Percentiles rank a stretch among this genome's conserved stretches.
These are phyloP conservation scores for Eristalis pertinax DNA, from an alignment of 2,888 invertebrate genomes.

Conservation along the genomic window DNA sequence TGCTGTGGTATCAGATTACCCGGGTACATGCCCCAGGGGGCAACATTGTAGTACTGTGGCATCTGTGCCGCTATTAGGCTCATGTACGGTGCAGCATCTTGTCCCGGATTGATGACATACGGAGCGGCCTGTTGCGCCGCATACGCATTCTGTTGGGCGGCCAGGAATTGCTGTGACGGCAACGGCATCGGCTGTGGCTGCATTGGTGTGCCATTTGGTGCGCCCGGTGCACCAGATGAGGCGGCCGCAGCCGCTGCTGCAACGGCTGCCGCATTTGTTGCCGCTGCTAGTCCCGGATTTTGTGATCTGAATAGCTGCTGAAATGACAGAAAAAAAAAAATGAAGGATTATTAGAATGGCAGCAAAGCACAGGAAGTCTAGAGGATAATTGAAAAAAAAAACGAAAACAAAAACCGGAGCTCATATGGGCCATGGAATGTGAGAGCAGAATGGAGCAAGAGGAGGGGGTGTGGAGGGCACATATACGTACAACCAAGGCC, in stretches of 20 bases:
- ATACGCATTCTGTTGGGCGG: conserved; percentile 86
- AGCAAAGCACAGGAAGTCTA: background rate
- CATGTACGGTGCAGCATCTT: conserved; percentile 90
- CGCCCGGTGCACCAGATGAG: conserved; percentile 82
- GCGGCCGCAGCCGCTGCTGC: conserved; percentile 80
- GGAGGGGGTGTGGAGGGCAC: background rate
- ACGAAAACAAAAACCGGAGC: background rate
- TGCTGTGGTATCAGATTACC: conserved; percentile 88
- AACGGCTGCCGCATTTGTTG: conserved; percentile 80
- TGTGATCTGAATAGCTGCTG: conserved; percentile 96
- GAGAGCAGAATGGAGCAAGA: background rate
- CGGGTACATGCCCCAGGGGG: conserved; percentile 96
- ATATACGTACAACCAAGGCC: background rate
- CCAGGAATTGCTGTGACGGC: conserved; percentile 89
- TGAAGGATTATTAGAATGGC: conserved; percentile 2
- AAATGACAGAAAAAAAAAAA: conserved; percentile 39
- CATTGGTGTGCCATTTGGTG: conserved; percentile 86
- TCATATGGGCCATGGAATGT: background rate
- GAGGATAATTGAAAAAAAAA: conserved; percentile 28
- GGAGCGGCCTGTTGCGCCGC: conserved; percentile 88
- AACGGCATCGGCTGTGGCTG: conserved; percentile 89
- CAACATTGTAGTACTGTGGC: conserved; percentile 96
- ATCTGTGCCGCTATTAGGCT: conserved; percentile 91
- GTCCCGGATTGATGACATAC: conserved; percentile 92
- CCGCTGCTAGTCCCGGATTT: conserved; percentile 87